phyloP scores from a whole-genome alignment of 2,113 vertebrate genomes.

The Jaculus jaculus region DNA sequence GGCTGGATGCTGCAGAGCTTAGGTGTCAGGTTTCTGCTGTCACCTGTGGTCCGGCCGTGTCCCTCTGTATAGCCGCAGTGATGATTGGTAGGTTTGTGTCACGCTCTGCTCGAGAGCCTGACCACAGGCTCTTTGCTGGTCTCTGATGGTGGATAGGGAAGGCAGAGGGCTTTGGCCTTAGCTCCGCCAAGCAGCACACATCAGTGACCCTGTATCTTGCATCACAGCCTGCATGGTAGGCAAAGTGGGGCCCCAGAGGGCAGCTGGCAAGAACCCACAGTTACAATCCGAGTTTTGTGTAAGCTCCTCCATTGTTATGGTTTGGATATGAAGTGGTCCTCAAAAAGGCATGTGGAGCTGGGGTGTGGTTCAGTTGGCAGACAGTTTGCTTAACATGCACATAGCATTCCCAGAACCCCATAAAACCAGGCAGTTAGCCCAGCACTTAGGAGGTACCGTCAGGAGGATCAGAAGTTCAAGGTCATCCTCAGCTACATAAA shows the following conservation, averaged over 20 bases:
- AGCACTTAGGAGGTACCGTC: too few relatives aligned
- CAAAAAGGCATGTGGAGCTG: too few relatives aligned
- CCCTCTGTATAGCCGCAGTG: fast-evolving
- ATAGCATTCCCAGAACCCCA: too few relatives aligned
- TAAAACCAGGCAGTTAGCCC: too few relatives aligned
- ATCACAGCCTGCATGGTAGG: neutral
- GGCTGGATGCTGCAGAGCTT: neutral
- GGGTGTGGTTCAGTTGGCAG: neutral
- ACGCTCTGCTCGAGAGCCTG: neutral
- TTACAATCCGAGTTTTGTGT: neutral
- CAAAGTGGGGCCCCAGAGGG: neutral
- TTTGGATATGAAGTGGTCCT: neutral
- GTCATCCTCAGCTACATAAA: too few relatives aligned
- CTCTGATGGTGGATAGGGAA: neutral
- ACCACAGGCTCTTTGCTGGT: neutral
- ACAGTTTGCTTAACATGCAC: too few relatives aligned
- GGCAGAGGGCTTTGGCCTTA: neutral
- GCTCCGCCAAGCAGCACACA: neutral
- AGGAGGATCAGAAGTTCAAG: too few relatives aligned
- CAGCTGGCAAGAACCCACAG: too few relatives aligned
- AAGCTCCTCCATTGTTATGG: too few relatives aligned
- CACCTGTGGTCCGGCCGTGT: fast-evolving
- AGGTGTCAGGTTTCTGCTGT: neutral
- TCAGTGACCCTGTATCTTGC: neutral
- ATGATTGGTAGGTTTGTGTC: too few relatives aligned